Conservation (phyloP, 37 sponge, comb jelly and placozoan species). For the Lycopodina hypogea region DNA sequence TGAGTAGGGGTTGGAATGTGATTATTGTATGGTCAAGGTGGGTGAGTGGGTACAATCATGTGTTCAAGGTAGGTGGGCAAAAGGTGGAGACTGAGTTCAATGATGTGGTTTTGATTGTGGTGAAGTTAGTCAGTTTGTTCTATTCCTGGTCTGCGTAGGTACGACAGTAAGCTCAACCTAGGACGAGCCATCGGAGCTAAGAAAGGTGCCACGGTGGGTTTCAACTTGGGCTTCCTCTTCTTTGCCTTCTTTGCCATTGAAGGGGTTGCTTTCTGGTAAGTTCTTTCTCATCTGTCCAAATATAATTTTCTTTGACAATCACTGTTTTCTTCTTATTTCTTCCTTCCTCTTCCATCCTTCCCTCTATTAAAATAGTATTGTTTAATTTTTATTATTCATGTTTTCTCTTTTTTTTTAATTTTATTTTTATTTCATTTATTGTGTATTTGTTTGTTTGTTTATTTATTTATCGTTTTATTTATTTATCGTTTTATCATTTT, state of each 20-base stretch:
- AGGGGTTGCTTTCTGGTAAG: slow-evolving; percentile 60
- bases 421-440: no score
- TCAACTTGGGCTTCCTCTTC: slow-evolving; percentile 42
- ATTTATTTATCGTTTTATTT: no score
- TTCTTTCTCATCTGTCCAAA: not conserved
- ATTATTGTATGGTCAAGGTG: no score
- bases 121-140: not conserved
- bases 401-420: no score
- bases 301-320: no score
- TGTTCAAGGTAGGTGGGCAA: no score
- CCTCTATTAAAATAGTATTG: not conserved
- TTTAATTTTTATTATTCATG: not conserved
- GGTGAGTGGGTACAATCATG: no score
- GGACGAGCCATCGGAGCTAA: slow-evolving; percentile 51
- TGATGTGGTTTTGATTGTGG: no score
- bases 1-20: no score
- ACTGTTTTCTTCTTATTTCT: not conserved
- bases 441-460: no score
- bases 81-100: no score
- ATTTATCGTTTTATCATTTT: not conserved
- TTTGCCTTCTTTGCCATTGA: slow-evolving; percentile 57
- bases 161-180: slow-evolving; percentile 39
- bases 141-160: slow-evolving; percentile 9
- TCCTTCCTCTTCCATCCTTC: not conserved
- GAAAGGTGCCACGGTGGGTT: slow-evolving; percentile 54